phyloP scores from a whole-genome alignment of 1,140 invertebrate genomes.

The Schmidtea mediterranea region DNA sequence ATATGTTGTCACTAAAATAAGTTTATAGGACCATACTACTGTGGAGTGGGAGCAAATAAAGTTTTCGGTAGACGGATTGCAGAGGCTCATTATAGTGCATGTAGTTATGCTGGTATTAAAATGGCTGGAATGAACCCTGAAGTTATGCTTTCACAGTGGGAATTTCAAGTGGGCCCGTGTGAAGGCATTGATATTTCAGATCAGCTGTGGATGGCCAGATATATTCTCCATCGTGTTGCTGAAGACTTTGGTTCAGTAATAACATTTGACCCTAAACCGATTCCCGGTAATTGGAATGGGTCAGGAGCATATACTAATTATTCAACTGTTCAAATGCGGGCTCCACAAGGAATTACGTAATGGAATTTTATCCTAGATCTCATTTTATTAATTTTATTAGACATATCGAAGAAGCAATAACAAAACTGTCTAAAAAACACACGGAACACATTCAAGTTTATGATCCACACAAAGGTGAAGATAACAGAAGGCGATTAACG shows the following conservation, averaged over 20 bases:
- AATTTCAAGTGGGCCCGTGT: slow-evolving; percentile 14
- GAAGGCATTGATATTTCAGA: slow-evolving; percentile 54
- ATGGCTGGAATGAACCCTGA: slow-evolving; percentile 71
- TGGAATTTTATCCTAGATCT: not conserved
- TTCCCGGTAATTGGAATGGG: slow-evolving; percentile 56
- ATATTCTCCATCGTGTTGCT: slow-evolving; percentile 48
- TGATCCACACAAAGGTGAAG: slow-evolving; percentile 40
- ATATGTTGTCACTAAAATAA: no score
- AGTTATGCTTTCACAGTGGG: slow-evolving; percentile 50
- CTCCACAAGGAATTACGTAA: slow-evolving; percentile 42
- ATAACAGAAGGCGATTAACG: slow-evolving; percentile 29
- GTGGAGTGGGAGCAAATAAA: slow-evolving; percentile 66
- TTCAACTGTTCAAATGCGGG: slow-evolving; percentile 58
- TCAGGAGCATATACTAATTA: slow-evolving; percentile 65
- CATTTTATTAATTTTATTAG: slow-evolving; percentile 10
- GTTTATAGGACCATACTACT: slow-evolving; percentile 77
- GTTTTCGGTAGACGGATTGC: slow-evolving; percentile 54
- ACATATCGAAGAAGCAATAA: slow-evolving; percentile 32
- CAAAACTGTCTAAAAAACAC: slow-evolving; percentile 51
- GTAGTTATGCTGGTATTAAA: slow-evolving; percentile 57
- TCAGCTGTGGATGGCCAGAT: slow-evolving; percentile 58
- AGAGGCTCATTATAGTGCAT: slow-evolving; percentile 44
- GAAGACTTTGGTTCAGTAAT: slow-evolving; percentile 68
- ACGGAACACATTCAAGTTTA: slow-evolving; percentile 59
- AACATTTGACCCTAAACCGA: slow-evolving; percentile 60